Evolutionary conservation across 2,888 invertebrate genomes (phyloP), one percentile per base, ranked within the genome.

Genomic region (Drosophila leonis): DNA sequence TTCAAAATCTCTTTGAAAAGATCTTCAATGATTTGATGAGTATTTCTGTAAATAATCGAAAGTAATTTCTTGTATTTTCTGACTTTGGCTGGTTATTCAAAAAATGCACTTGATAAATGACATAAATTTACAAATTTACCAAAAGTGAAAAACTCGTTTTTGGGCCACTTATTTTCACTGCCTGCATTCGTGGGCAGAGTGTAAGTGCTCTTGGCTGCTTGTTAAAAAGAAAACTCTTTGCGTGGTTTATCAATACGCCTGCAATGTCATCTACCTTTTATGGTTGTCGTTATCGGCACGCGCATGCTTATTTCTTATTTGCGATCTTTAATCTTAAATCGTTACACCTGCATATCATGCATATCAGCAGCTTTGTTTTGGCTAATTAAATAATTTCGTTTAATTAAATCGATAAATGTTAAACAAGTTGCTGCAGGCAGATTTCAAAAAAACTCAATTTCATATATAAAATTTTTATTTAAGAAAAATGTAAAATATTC

Each of bases 241-340:
- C 35, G 13, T 48, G 39, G 63, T 35, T 77, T 81, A 77, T 77
- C 78, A 72, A 49, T 59, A 49, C n/a, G 41, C 31, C 44, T 54
- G 81, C 56, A 66, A 46, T 60, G 64, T 76, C 65, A 77, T 77
- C 66, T 49, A 31, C 63, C 63, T 64, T 80, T 77, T 57, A 64
- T 61, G 60, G 51, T n/a, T 54, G 29, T 37, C n/a, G 59, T 13
- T 51, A 52, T 39, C 20, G 51, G 27, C 78, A 77, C 78, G 78
- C 57, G 78, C 48, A 64, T 39, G 52, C 48, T 61, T 44, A n/a
- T 15, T 44, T 46, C 51, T 48, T 44, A 51, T 44, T 20, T 18
- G 10, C 46, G 31, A 70, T 70, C 52, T 44, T 46, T n/a, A 42
- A 49, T 54, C 73, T 72, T 29, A 8, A 39, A 55, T 51, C 54